These are phyloP conservation scores for Lanius collurio DNA, from an alignment of 2,113 vertebrate species.

Conservation along the genomic window DNA sequence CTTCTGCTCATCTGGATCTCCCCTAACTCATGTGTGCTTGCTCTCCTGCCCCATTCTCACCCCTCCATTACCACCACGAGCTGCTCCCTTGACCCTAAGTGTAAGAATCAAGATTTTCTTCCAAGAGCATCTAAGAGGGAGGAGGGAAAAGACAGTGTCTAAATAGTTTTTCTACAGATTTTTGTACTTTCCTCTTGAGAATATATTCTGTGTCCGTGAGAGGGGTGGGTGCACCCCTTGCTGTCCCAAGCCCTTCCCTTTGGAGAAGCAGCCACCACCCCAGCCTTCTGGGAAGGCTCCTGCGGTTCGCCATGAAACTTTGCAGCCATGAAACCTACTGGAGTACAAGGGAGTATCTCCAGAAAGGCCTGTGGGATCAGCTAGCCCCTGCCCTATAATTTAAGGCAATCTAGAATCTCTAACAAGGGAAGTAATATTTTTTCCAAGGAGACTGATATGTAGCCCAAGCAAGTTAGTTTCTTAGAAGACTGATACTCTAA, in stretches of 20 bases:
- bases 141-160: background rate
- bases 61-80: rapidly evolving
- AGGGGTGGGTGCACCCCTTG: rapidly evolving
- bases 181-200: background rate
- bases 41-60: background rate
- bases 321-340: background rate
- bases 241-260: background rate
- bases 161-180: background rate
- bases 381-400: background rate
- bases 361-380: background rate
- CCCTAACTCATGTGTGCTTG: background rate
- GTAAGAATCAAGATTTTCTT: background rate
- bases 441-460: background rate
- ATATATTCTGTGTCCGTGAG: background rate
- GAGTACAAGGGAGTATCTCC: rapidly evolving
- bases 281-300: background rate
- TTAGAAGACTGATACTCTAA: background rate
- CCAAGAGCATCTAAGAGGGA: background rate
- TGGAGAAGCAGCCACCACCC: background rate
- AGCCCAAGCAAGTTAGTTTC: background rate
- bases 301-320: rapidly evolving
- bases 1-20: background rate
- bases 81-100: background rate
- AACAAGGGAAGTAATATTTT: background rate
- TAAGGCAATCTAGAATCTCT: background rate